Evolutionary conservation across 2,113 vertebrate genomes (phyloP).

Genomic region (Zosterops japonicus): DNA sequence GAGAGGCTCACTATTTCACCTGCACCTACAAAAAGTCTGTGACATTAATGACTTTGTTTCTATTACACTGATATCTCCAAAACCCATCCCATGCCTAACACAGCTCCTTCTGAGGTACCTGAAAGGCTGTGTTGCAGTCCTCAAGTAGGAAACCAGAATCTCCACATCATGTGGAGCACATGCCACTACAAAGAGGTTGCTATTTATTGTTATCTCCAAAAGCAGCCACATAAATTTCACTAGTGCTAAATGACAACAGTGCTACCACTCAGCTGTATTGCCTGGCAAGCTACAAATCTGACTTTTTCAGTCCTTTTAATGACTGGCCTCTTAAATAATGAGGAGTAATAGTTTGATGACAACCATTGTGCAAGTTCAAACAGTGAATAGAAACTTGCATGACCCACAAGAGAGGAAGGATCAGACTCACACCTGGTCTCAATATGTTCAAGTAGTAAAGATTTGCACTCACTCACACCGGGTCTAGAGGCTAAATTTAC

Average conservation of each 20-base stretch:
- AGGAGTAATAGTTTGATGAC: slow-evolving; percentile 21
- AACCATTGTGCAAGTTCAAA: neutral
- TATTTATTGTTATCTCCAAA: neutral
- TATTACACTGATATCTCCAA: neutral
- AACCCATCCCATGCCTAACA: neutral
- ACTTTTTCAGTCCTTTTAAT: neutral
- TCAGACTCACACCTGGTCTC: slow-evolving; percentile 19
- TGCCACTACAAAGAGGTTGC: neutral
- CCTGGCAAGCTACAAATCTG: neutral
- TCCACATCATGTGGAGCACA: neutral
- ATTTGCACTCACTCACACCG: neutral
- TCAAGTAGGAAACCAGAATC: neutral
- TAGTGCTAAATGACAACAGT: neutral
- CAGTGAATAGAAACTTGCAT: neutral
- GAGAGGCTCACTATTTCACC: neutral
- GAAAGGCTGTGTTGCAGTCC: neutral
- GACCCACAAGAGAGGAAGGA: slow-evolving; percentile 9
- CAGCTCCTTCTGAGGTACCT: neutral
- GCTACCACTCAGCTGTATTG: neutral
- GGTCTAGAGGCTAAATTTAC: neutral
- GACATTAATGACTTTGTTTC: neutral
- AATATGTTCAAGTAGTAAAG: slow-evolving; percentile 1
- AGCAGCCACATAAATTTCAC: neutral
- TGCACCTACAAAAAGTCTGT: neutral
- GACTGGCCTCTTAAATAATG: neutral